Percentiles rank a stretch among this genome's conserved stretches.
Evolutionary conservation across 2,113 vertebrate species (phyloP).

Genomic region (Panthera uncia): DNA sequence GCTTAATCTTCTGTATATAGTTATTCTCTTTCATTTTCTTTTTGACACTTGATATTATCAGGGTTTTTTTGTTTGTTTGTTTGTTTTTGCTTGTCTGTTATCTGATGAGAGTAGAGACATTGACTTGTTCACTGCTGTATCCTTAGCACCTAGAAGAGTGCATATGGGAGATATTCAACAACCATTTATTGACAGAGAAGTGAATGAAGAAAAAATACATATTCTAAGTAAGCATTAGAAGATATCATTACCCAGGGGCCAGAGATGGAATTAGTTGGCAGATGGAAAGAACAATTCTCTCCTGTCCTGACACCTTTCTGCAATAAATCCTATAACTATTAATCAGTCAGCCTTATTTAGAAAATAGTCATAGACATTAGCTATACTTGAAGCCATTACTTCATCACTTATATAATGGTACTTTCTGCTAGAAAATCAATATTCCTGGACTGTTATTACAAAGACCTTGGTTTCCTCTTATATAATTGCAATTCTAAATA

Average conservation of each 20-base stretch:
- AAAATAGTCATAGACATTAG: background rate
- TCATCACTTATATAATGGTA: background rate
- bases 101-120: background rate
- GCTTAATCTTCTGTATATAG: background rate
- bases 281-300: background rate
- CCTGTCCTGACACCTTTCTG: background rate
- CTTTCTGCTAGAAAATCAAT: slow-evolving; percentile 54
- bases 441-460: background rate
- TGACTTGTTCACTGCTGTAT: background rate
- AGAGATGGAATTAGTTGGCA: background rate
- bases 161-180: background rate
- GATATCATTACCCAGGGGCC: background rate
- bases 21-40: background rate
- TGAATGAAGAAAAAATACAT: background rate
- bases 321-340: background rate
- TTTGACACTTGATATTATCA: background rate
- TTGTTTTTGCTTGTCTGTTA: background rate
- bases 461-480: slow-evolving; percentile 18
- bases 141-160: background rate
- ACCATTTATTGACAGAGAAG: background rate
- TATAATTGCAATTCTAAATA: slow-evolving; percentile 36
- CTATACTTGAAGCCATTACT: background rate
- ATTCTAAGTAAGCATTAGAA: background rate
- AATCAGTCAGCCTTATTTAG: slow-evolving; percentile 23
- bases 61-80: background rate